Percentiles rank a stretch among this genome's conserved stretches.
These are phyloP conservation scores for Turnix velox DNA, from an alignment of 2,113 vertebrate species.

Conservation along the genomic window DNA sequence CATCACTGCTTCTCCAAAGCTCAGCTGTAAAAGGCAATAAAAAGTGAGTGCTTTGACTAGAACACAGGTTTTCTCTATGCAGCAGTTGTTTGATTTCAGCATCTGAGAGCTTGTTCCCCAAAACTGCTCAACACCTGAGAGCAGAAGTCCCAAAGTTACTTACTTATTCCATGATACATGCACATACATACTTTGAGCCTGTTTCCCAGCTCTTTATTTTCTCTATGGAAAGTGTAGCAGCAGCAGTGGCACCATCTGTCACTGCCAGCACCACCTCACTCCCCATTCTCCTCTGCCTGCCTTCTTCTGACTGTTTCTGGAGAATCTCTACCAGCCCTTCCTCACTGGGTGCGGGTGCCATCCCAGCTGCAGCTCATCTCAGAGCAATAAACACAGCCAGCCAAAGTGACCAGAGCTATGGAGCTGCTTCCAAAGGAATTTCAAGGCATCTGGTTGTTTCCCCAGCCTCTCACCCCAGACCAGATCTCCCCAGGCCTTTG, in stretches of 20 bases:
- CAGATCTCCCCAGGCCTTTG: background rate
- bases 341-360: rapidly evolving
- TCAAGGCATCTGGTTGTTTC: background rate
- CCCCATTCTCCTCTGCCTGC: background rate
- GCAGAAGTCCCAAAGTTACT: background rate
- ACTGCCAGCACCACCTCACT: rapidly evolving
- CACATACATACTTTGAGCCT: background rate
- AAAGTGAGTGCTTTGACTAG: background rate
- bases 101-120: background rate
- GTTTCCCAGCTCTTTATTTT: background rate
- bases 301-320: background rate
- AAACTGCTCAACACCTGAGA: background rate
- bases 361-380: background rate
- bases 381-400: background rate
- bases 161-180: background rate
- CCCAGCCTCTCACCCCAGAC: background rate
- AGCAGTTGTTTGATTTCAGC: background rate
- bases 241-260: background rate
- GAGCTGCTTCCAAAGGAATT: background rate
- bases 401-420: background rate
- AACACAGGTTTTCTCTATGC: background rate
- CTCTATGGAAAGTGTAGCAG: background rate
- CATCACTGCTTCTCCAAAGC: background rate
- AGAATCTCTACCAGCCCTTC: background rate
- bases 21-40: background rate